Evolutionary conservation across 2,113 vertebrate genomes (phyloP).

Genomic region (Zeus faber): DNA sequence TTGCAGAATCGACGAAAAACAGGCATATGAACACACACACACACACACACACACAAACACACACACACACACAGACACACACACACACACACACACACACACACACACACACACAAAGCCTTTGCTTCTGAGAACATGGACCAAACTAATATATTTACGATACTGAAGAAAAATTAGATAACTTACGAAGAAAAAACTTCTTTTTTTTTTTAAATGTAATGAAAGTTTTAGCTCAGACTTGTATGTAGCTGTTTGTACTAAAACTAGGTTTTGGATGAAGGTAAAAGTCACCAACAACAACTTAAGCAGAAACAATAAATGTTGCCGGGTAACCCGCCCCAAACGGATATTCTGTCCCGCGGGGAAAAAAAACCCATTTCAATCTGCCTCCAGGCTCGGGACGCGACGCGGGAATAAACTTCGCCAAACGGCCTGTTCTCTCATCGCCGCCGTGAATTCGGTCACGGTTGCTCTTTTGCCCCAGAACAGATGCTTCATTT

Average conservation of each 20-base stretch:
- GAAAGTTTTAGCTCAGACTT: constrained; percentile 61
- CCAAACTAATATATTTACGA: constrained; percentile 58
- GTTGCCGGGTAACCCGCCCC: constrained; percentile 48
- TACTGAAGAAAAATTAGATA: constrained; percentile 42
- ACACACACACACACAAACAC: constrained; percentile 12
- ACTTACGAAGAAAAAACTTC: constrained; percentile 51
- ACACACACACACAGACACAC: constrained; percentile 23
- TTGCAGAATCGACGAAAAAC: background rate
- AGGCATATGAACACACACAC: background rate
- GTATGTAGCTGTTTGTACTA: constrained; percentile 71
- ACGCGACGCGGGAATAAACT: constrained; percentile 13
- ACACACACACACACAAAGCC: constrained; percentile 55
- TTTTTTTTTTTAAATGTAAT: constrained; percentile 66
- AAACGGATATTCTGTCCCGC: constrained; percentile 12
- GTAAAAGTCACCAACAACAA: constrained; percentile 27
- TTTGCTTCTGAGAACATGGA: constrained; percentile 56
- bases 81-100: constrained; percentile 7
- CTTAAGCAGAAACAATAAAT: constrained; percentile 45
- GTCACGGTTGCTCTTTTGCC: background rate
- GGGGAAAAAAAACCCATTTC: constrained; percentile 13
- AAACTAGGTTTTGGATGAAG: constrained; percentile 49
- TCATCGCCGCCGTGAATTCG: background rate
- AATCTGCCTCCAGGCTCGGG: constrained; percentile 28
- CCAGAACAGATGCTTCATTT: constrained; percentile 1
- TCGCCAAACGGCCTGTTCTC: background rate